These are phyloP conservation scores for Pteronura brasiliensis DNA, from an alignment of 2,113 vertebrate species.

Conservation along the genomic window DNA sequence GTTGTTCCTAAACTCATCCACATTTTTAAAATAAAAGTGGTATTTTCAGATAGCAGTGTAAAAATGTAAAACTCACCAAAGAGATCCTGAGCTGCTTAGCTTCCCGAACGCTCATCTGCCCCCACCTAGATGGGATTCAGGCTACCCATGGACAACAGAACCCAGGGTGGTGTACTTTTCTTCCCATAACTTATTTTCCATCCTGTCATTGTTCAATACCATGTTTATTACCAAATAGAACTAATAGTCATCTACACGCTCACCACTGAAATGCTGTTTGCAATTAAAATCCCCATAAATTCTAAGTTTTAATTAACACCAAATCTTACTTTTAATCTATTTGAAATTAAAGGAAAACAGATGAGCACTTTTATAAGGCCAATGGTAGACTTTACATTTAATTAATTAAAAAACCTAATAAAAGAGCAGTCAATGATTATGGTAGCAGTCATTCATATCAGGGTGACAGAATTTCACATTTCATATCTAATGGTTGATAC, in stretches of 20 bases:
- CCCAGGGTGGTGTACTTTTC: neutral
- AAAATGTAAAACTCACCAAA: neutral
- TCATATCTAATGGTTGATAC: slow-evolving; percentile 60
- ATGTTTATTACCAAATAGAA: slow-evolving; percentile 35
- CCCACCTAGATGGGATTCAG: slow-evolving; percentile 12
- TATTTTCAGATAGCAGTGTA: neutral
- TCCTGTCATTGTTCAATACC: slow-evolving; percentile 55
- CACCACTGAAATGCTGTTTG: slow-evolving; percentile 55
- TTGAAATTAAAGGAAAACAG: slow-evolving; percentile 74
- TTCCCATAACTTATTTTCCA: slow-evolving; percentile 43
- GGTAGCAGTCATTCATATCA: slow-evolving; percentile 60
- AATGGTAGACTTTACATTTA: slow-evolving; percentile 75
- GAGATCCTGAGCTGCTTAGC: neutral
- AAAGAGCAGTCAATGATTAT: slow-evolving; percentile 53
- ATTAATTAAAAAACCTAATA: slow-evolving; percentile 77
- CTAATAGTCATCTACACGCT: slow-evolving; percentile 25
- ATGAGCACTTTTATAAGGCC: slow-evolving; percentile 72
- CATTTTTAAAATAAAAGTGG: slow-evolving; percentile 8
- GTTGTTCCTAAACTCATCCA: neutral
- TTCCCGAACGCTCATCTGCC: neutral
- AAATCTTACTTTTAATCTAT: slow-evolving; percentile 77
- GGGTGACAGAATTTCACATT: slow-evolving; percentile 72
- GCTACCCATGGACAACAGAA: neutral
- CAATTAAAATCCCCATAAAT: slow-evolving; percentile 67
- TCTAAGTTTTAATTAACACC: slow-evolving; percentile 77